These are phyloP conservation scores for Adelphocoris suturalis DNA, from an alignment of 2,888 invertebrate genomes.

Conservation along the genomic window DNA sequence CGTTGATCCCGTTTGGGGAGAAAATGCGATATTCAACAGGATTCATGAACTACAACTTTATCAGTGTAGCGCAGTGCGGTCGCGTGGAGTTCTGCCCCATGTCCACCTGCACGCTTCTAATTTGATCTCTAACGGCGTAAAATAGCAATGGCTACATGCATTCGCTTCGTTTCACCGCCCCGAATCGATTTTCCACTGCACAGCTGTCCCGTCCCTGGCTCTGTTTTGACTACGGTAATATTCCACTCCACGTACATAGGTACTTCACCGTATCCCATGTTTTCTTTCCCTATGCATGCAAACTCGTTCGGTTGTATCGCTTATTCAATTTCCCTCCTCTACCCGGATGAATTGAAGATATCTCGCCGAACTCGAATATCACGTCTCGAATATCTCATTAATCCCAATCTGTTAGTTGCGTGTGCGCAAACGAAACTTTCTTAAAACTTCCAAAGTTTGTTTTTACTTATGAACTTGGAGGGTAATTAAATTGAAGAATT, in stretches of 20 bases:
- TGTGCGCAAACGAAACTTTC: too few species aligned
- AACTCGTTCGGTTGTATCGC: too few species aligned
- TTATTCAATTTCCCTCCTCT: too few species aligned
- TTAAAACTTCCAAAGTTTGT: too few species aligned
- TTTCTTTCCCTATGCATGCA: not conserved
- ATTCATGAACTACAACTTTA: not conserved
- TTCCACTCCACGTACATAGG: not conserved
- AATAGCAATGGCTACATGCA: not conserved
- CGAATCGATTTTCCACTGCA: not conserved
- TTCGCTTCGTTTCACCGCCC: not conserved
- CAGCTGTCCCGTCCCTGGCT: not conserved
- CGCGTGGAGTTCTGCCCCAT: not conserved
- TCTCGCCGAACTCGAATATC: too few species aligned
- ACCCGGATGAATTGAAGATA: too few species aligned
- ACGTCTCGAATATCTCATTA: too few species aligned
- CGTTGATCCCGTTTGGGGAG: too few species aligned
- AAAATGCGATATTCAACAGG: too few species aligned
- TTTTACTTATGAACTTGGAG: too few species aligned
- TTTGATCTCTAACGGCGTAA: not conserved
- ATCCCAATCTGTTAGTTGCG: too few species aligned
- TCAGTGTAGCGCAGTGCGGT: not conserved
- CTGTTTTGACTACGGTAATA: not conserved
- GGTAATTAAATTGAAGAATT: too few species aligned
- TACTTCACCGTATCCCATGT: not conserved
- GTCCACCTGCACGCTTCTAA: slow-evolving; percentile 7